phyloP scores from a whole-genome alignment of 2,113 vertebrate genomes.

The Irena cyanogastra region DNA sequence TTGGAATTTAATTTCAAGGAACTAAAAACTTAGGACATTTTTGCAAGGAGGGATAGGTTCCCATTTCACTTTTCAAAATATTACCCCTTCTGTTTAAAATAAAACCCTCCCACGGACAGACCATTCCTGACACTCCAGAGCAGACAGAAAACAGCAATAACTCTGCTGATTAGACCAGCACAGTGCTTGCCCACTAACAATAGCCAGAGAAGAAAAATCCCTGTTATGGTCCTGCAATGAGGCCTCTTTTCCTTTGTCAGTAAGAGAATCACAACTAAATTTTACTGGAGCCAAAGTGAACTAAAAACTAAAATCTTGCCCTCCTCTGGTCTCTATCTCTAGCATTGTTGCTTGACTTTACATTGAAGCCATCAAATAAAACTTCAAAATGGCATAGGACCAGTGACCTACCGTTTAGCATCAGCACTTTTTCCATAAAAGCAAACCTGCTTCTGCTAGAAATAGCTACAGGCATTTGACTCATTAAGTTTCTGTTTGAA shows the following conservation, averaged over 20 bases:
- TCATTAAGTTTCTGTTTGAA: conserved; percentile 25
- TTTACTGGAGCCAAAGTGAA: background rate
- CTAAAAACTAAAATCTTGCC: background rate
- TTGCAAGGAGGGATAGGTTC: background rate
- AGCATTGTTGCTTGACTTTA: background rate
- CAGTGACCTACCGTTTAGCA: background rate
- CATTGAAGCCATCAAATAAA: background rate
- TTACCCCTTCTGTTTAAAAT: background rate
- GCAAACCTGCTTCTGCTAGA: background rate
- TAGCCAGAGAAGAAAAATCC: background rate
- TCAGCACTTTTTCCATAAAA: background rate
- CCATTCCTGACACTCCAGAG: background rate
- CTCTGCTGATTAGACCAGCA: background rate
- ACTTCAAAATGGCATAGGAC: background rate
- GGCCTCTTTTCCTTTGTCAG: background rate
- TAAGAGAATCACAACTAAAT: background rate
- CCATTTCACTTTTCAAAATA: background rate
- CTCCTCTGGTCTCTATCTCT: background rate
- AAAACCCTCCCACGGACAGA: background rate
- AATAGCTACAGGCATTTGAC: background rate
- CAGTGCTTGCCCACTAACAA: background rate
- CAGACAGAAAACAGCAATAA: background rate
- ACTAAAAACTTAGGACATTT: background rate
- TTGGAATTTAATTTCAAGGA: background rate
- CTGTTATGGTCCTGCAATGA: rapidly evolving